phyloP scores from a whole-genome alignment of 2,888 invertebrate genomes.

The Drosophila yooni region DNA sequence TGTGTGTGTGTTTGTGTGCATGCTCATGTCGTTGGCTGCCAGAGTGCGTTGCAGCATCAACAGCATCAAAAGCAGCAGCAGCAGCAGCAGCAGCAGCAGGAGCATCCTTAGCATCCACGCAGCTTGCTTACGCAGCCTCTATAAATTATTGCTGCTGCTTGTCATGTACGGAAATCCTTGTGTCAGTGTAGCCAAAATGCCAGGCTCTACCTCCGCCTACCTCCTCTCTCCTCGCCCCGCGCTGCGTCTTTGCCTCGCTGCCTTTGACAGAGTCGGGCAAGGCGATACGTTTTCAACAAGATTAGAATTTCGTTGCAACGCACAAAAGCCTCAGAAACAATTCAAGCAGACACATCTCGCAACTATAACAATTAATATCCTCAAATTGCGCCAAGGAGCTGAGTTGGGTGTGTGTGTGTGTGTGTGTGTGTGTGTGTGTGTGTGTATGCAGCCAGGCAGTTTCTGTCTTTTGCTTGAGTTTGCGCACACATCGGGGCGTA shows the following conservation, averaged over 20 bases:
- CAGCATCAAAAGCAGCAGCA: conserved; percentile 6
- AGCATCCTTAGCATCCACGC: conserved; percentile 65
- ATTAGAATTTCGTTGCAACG: conserved; percentile 77
- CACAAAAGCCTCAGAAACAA: conserved; percentile 76
- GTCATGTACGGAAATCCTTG: conserved; percentile 83
- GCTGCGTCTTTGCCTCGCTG: conserved; percentile 30
- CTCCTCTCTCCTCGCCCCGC: background rate
- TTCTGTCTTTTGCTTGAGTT: conserved; percentile 39
- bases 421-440: conserved; percentile 33
- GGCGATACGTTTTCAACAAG: conserved; percentile 82
- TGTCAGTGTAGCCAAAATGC: conserved; percentile 81
- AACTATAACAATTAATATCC: conserved; percentile 81
- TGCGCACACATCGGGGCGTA: conserved; percentile 66
- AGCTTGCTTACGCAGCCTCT: conserved; percentile 76
- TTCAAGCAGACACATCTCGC: conserved; percentile 79
- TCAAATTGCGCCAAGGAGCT: conserved; percentile 53
- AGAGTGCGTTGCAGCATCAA: conserved; percentile 22
- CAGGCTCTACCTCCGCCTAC: conserved; percentile 20
- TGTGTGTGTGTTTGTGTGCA: conserved; percentile 5
- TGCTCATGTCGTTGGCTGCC: conserved; percentile 36
- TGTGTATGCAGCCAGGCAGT: conserved; percentile 12
- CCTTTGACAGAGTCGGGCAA: conserved; percentile 62
- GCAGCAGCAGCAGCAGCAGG: conserved; percentile 29
- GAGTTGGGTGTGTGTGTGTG: conserved; percentile 30
- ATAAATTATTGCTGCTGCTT: conserved; percentile 83